Evolutionary conservation across 1,140 invertebrate species (phyloP).

Genomic region (Alviniconcha marisindica): DNA sequence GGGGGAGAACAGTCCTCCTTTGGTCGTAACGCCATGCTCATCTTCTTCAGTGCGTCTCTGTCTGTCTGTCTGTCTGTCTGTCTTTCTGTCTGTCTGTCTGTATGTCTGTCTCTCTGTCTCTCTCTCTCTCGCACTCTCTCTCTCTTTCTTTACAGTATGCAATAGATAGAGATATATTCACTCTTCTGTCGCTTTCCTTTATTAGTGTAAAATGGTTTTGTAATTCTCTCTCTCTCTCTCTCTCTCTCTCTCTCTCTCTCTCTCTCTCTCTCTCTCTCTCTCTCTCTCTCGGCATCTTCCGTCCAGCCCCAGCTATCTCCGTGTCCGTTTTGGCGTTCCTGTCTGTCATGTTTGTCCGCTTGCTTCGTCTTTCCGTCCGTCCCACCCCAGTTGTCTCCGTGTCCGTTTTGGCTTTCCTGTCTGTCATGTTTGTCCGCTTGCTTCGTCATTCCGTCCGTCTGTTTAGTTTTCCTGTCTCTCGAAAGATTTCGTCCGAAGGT

Average conservation of each 20-base stretch:
- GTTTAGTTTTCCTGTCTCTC: neutral
- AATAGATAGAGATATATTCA: too few species aligned
- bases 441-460: neutral
- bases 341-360: neutral
- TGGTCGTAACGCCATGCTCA: slow-evolving; percentile 94
- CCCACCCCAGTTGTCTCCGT: neutral
- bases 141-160: too few species aligned
- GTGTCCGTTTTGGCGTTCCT: neutral
- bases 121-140: too few species aligned
- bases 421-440: neutral
- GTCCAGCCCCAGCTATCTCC: too few species aligned
- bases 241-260: too few species aligned
- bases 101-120: too few species aligned
- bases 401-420: neutral
- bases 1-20: slow-evolving; percentile 90
- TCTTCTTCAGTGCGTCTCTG: slow-evolving; percentile 91
- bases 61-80: neutral
- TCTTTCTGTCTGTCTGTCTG: neutral
- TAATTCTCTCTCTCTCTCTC: neutral
- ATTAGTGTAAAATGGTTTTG: too few species aligned
- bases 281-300: neutral
- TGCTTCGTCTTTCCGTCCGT: neutral
- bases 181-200: neutral
- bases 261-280: neutral
- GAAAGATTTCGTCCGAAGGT: too few species aligned